Conservation (phyloP, 2,888 invertebrate species). For the Amphipoea oculea region DNA sequence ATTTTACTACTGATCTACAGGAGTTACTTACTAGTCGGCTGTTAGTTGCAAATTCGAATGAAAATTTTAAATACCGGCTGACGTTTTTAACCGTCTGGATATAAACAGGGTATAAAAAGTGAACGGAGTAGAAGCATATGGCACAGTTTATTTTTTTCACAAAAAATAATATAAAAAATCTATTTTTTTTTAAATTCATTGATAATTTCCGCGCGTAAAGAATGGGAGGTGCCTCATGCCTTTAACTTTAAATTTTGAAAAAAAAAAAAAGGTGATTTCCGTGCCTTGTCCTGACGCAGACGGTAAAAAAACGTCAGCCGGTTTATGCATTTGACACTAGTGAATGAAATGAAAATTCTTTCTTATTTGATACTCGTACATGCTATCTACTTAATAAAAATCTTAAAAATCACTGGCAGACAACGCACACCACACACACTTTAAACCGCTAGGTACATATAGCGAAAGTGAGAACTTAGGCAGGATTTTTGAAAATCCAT, state of each 20-base stretch:
- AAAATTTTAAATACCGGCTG: background rate
- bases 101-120: too few relatives aligned
- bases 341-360: background rate
- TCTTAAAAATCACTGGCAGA: background rate
- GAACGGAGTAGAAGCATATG: too few relatives aligned
- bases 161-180: too few relatives aligned
- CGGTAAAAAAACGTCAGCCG: too few relatives aligned
- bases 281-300: too few relatives aligned
- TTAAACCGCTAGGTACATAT: background rate
- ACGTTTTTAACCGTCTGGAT: too few relatives aligned
- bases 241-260: too few relatives aligned
- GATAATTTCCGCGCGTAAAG: too few relatives aligned
- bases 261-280: too few relatives aligned
- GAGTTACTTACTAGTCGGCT: background rate
- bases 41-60: background rate
- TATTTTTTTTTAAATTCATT: too few relatives aligned
- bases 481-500: background rate
- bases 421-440: background rate
- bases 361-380: background rate
- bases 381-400: background rate
- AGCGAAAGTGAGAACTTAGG: background rate
- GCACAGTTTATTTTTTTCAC: too few relatives aligned
- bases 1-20: slow-evolving; percentile 10
- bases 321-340: background rate
- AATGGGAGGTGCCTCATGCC: too few relatives aligned